Evolutionary conservation across 2,113 vertebrate species (phyloP).

Genomic region (Nematolebias whitei): DNA sequence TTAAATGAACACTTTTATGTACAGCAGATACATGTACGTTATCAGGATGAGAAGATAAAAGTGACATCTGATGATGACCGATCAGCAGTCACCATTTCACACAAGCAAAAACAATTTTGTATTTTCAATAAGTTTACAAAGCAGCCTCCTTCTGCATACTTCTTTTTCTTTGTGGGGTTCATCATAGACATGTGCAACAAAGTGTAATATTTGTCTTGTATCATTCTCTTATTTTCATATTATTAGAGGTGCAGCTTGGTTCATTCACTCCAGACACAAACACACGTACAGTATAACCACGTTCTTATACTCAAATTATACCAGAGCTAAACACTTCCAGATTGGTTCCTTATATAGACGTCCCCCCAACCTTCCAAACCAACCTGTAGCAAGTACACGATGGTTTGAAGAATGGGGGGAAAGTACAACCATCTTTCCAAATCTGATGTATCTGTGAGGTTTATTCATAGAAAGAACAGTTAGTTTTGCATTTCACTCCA

Average conservation of each 20-base stretch:
- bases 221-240: slow-evolving; percentile 9
- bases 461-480: slow-evolving; percentile 27
- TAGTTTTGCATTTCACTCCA: slow-evolving; percentile 5
- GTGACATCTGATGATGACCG: slow-evolving; percentile 68
- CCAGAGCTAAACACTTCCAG: not conserved
- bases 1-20: slow-evolving; percentile 50
- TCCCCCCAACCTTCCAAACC: no score
- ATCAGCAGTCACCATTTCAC: no score
- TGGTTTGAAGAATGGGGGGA: not conserved
- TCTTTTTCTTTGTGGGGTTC: slow-evolving; percentile 33
- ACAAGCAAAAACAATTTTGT: slow-evolving; percentile 11
- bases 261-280: slow-evolving; percentile 44
- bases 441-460: slow-evolving; percentile 10
- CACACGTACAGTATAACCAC: slow-evolving; percentile 13
- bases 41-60: slow-evolving; percentile 50
- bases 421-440: slow-evolving; percentile 17
- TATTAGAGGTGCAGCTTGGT: slow-evolving; percentile 18
- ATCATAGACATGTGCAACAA: slow-evolving; percentile 49
- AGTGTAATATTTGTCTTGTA: slow-evolving; percentile 34
- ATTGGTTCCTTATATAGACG: no score
- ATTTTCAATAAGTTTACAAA: slow-evolving; percentile 12
- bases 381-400: no score
- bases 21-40: slow-evolving; percentile 54
- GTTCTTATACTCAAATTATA: slow-evolving; percentile 9
- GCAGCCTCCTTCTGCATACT: slow-evolving; percentile 13